Conservation (phyloP, 2,888 invertebrate species). For the Tipula unca region DNA sequence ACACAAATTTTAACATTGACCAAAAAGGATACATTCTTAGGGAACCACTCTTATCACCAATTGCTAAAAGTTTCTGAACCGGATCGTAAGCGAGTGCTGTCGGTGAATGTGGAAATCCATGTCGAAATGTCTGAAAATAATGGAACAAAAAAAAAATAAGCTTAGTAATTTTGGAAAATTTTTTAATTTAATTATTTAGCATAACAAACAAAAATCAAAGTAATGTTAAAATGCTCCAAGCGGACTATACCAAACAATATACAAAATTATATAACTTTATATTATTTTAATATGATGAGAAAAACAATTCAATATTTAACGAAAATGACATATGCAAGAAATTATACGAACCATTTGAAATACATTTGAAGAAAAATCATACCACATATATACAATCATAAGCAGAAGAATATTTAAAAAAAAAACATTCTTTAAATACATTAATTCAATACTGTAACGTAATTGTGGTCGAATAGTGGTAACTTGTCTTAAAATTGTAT, state of each 20-base stretch:
- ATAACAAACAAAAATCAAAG: background rate
- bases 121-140: slow-evolving; percentile 83
- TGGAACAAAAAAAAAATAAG: slow-evolving; percentile 26
- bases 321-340: background rate
- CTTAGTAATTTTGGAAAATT: background rate
- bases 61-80: slow-evolving; percentile 90
- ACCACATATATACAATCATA: background rate
- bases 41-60: slow-evolving; percentile 92
- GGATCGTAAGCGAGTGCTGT: slow-evolving; percentile 97
- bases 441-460: background rate
- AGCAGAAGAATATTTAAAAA: background rate
- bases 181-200: background rate
- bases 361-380: background rate
- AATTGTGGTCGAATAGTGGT: background rate
- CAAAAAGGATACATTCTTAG: slow-evolving; percentile 89
- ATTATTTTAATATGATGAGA: background rate
- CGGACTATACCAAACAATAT: background rate
- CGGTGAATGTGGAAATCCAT: slow-evolving; percentile 98
- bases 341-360: background rate
- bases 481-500: background rate
- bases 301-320: background rate
- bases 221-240: background rate
- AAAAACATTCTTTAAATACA: background rate
- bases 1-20: background rate
- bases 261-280: background rate